Percentiles rank a stretch among this genome's conserved stretches.
Evolutionary conservation across 2,888 invertebrate species (phyloP).

Genomic region (Xanthorhoe designata): DNA sequence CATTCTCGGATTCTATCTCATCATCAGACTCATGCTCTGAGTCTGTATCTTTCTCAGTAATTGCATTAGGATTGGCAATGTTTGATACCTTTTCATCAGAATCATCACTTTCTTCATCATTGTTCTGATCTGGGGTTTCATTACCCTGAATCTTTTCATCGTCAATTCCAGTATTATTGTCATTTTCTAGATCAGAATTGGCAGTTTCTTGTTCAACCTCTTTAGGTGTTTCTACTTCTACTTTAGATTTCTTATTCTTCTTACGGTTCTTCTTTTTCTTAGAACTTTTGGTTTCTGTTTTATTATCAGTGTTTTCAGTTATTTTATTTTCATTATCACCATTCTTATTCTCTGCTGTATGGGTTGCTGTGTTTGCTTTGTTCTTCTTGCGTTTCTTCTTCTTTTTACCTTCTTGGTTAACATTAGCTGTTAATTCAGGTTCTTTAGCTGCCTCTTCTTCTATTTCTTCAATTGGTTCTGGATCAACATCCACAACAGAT

Average conservation of each 20-base stretch:
- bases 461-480: slow-evolving; percentile 26
- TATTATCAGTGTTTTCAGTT: slow-evolving; percentile 5
- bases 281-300: slow-evolving; percentile 22
- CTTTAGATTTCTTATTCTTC: slow-evolving; percentile 31
- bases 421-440: slow-evolving; percentile 15
- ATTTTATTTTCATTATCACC: slow-evolving; percentile 12
- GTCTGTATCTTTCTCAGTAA: slow-evolving; percentile 75
- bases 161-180: no score
- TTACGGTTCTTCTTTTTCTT: slow-evolving; percentile 45
- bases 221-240: not conserved
- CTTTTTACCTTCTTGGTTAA: slow-evolving; percentile 18
- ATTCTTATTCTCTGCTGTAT: slow-evolving; percentile 14
- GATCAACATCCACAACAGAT: slow-evolving; percentile 31
- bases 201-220: slow-evolving; percentile 37
- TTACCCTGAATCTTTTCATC: not conserved
- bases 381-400: slow-evolving; percentile 37
- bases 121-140: not conserved
- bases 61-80: slow-evolving; percentile 72
- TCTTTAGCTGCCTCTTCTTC: slow-evolving; percentile 15
- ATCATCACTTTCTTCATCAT: slow-evolving; percentile 10
- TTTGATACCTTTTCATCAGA: slow-evolving; percentile 40
- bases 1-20: slow-evolving; percentile 76
- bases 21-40: slow-evolving; percentile 80
- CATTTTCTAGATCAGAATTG: slow-evolving; percentile 23
- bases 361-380: slow-evolving; percentile 15